A percentile compares a stretch with the other conserved stretches of the same genome.
phyloP scores from a whole-genome alignment of 2,797 vertebrate genomes.

The Etheostoma nigrum region DNA sequence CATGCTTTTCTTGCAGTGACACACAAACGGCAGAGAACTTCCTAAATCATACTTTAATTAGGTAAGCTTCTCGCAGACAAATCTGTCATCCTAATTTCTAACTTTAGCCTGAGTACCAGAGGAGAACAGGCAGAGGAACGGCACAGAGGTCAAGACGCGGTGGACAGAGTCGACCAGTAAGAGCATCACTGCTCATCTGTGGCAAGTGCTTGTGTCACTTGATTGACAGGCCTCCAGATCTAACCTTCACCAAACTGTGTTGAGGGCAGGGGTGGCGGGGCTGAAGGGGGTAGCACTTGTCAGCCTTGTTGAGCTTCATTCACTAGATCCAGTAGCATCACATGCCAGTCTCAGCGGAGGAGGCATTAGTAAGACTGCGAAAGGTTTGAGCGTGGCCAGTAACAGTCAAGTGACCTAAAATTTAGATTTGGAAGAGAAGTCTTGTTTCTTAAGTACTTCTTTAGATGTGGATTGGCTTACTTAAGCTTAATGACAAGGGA shows the following conservation, averaged over 20 bases:
- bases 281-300: slow-evolving; percentile 76
- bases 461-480: background rate
- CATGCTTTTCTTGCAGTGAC: background rate
- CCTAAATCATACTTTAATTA: slow-evolving; percentile 49
- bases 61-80: slow-evolving; percentile 48
- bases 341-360: slow-evolving; percentile 68
- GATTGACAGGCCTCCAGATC: slow-evolving; percentile 81
- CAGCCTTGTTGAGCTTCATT: slow-evolving; percentile 77
- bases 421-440: slow-evolving; percentile 1
- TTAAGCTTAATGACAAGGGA: background rate
- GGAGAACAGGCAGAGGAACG: slow-evolving; percentile 55
- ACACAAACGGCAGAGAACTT: slow-evolving; percentile 30
- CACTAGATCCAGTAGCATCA: slow-evolving; percentile 65
- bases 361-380: slow-evolving; percentile 47
- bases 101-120: slow-evolving; percentile 54
- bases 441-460: background rate
- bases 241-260: slow-evolving; percentile 82
- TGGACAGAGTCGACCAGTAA: slow-evolving; percentile 44
- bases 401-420: slow-evolving; percentile 11
- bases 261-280: slow-evolving; percentile 65
- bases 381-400: slow-evolving; percentile 34
- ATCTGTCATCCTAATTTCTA: slow-evolving; percentile 66
- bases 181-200: slow-evolving; percentile 72
- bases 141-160: slow-evolving; percentile 58
- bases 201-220: slow-evolving; percentile 79